A percentile compares a stretch with the other conserved stretches of the same genome.
These are phyloP conservation scores for Hypocryptadius cinnamomeus DNA, from an alignment of 2,113 vertebrate genomes.

Conservation along the genomic window DNA sequence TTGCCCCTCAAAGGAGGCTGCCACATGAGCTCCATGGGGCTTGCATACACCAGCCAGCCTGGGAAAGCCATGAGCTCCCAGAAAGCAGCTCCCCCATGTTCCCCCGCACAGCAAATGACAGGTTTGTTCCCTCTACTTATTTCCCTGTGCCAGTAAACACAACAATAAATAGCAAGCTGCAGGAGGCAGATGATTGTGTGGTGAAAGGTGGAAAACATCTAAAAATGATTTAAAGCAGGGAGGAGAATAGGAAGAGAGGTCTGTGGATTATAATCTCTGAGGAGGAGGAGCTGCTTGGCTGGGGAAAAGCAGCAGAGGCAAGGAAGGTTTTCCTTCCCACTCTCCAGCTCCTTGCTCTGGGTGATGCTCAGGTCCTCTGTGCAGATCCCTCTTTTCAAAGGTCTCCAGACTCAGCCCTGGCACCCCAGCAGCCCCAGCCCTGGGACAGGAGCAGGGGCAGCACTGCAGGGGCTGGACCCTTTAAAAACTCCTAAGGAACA, in stretches of 20 bases:
- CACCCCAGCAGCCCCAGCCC: not conserved
- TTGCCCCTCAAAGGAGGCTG: not conserved
- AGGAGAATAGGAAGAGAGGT: not conserved
- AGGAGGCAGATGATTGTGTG: constrained; percentile 39
- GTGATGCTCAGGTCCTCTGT: not conserved
- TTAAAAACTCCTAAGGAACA: not conserved
- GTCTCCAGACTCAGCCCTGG: not conserved
- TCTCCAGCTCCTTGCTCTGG: not conserved
- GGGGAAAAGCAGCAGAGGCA: not conserved
- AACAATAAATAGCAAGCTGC: constrained; percentile 49
- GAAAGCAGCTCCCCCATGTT: not conserved
- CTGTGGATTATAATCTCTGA: not conserved
- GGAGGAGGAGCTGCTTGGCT: not conserved
- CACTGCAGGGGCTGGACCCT: not conserved
- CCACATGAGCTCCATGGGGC: not conserved
- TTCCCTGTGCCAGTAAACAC: constrained; percentile 7
- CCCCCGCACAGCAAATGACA: not conserved
- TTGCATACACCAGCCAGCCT: not conserved
- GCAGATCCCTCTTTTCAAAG: not conserved
- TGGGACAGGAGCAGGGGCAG: not conserved
- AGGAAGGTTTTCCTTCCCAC: not conserved
- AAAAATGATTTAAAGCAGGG: constrained; percentile 34
- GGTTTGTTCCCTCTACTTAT: constrained; percentile 4
- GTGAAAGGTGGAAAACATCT: constrained; percentile 48
- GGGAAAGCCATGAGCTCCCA: not conserved